Evolutionary conservation across 2,797 vertebrate genomes (phyloP).

Genomic region (Siniperca obscura): DNA sequence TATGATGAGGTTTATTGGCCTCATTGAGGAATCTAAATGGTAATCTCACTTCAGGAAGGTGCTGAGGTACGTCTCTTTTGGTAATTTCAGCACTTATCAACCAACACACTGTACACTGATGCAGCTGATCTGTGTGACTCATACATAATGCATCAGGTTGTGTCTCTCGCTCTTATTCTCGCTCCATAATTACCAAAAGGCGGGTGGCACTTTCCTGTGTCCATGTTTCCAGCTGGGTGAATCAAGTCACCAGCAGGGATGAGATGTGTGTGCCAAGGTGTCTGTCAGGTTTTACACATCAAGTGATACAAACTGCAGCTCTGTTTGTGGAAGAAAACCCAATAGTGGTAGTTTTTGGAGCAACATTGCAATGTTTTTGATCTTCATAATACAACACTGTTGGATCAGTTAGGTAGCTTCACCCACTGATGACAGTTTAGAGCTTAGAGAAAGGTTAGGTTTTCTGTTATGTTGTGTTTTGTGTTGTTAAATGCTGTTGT

Average conservation of each 20-base stretch:
- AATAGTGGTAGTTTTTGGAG: background rate
- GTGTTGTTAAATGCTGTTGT: background rate
- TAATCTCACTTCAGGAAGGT: conserved; percentile 24
- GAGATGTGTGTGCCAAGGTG: conserved; percentile 6
- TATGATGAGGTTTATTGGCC: background rate
- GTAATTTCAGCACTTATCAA: conserved; percentile 2
- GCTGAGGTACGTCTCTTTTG: background rate
- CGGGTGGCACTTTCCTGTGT: background rate
- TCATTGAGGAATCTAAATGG: conserved; percentile 48
- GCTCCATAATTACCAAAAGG: conserved; percentile 51
- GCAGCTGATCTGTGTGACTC: conserved; percentile 37
- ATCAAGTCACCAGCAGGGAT: conserved; percentile 11
- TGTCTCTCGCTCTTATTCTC: conserved; percentile 43
- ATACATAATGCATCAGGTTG: conserved; percentile 64
- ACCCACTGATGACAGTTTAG: background rate
- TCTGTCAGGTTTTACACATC: conserved; percentile 27
- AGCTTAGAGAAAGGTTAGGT: no score
- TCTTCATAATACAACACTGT: background rate
- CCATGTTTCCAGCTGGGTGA: conserved; percentile 1
- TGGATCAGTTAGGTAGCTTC: background rate
- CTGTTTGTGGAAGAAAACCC: background rate
- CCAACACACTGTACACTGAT: background rate
- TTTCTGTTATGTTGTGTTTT: background rate
- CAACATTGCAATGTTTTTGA: background rate
- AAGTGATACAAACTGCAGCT: background rate